Evolutionary conservation across 1,140 invertebrate genomes (phyloP).

Genomic region (Orchesella cincta): DNA sequence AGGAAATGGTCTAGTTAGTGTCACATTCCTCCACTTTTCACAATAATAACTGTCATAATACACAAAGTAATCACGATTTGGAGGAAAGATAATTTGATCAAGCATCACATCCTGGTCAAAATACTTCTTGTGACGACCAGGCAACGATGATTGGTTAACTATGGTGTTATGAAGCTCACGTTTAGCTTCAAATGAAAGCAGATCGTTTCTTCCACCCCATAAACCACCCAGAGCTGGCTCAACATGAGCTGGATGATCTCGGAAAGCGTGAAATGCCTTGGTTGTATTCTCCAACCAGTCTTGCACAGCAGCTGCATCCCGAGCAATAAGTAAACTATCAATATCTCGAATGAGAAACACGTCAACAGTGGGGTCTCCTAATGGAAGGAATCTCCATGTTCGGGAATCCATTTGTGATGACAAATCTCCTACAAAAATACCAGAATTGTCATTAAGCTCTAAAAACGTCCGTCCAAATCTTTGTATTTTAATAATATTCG

Average conservation of each 20-base stretch:
- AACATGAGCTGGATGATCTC: conserved; percentile 51
- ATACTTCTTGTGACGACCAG: too few species aligned
- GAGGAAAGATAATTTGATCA: not conserved
- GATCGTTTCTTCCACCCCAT: conserved; percentile 26
- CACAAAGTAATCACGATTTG: not conserved
- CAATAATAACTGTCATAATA: conserved; percentile 7
- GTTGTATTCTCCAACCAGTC: conserved; percentile 51
- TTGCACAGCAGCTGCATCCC: conserved; percentile 53
- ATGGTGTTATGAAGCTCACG: not conserved
- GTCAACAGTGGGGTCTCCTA: conserved; percentile 53
- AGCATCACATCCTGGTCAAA: conserved; percentile 14
- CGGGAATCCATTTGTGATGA: not conserved
- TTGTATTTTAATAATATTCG: too few species aligned
- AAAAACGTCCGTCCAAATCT: too few species aligned
- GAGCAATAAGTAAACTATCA: conserved; percentile 48
- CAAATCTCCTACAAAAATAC: not conserved
- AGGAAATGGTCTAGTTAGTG: not conserved
- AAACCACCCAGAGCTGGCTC: conserved; percentile 31
- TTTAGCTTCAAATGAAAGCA: not conserved
- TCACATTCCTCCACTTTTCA: not conserved
- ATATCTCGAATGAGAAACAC: conserved; percentile 53
- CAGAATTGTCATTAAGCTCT: not conserved
- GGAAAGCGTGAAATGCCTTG: conserved; percentile 52
- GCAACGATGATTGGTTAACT: not conserved
- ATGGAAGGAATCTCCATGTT: conserved; percentile 53